Evolutionary conservation across 2,888 invertebrate species (phyloP).

Genomic region (Linnaemya vulpina): DNA sequence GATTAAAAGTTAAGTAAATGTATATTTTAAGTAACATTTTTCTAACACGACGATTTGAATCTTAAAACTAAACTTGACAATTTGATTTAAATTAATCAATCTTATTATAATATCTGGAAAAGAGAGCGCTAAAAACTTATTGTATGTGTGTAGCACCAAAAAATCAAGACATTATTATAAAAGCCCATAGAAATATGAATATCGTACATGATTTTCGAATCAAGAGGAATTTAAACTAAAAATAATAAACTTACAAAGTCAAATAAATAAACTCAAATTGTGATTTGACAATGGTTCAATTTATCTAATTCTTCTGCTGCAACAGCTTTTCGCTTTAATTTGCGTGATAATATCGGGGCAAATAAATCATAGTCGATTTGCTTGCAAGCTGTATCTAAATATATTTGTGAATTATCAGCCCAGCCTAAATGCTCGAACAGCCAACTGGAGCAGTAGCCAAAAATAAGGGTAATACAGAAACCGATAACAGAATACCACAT

Average conservation of each 20-base stretch:
- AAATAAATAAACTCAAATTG: conserved; percentile 41
- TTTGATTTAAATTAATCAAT: background rate
- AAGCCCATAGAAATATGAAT: background rate
- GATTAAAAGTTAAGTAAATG: background rate
- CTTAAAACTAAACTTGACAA: background rate
- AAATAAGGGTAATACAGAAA: conserved; percentile 83
- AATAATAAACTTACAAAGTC: too few species aligned
- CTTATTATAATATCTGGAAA: conserved; percentile 1
- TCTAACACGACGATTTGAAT: conserved; percentile 6
- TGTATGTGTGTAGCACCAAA: background rate
- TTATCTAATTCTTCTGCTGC: conserved; percentile 75
- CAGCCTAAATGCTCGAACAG: conserved; percentile 79
- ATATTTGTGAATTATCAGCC: conserved; percentile 79
- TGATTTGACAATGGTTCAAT: conserved; percentile 71
- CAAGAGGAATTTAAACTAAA: background rate
- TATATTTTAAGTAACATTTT: conserved; percentile 26
- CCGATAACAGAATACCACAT: conserved; percentile 87
- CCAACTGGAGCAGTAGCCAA: conserved; percentile 84
- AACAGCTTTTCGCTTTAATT: conserved; percentile 77
- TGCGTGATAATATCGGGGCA: conserved; percentile 84
- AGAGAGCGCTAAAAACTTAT: background rate
- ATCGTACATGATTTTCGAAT: background rate
- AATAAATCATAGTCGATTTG: conserved; percentile 85
- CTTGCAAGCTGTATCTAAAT: conserved; percentile 77
- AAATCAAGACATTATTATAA: background rate